phyloP scores from a whole-genome alignment of 2,113 vertebrate genomes.

The Gorilla gorilla region DNA sequence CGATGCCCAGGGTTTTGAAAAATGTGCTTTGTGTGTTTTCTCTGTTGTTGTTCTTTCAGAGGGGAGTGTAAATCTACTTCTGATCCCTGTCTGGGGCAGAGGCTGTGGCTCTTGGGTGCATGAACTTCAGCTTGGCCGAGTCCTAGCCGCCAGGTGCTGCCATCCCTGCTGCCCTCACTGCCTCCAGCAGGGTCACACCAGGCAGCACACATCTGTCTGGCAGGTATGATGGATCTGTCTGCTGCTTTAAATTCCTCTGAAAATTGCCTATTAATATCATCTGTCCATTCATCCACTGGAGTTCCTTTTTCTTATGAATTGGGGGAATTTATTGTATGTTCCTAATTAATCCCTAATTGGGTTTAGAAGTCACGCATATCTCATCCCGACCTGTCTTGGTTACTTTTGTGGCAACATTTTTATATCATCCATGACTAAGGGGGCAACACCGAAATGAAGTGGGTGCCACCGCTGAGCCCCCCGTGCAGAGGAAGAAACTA shows the following conservation, averaged over 20 bases:
- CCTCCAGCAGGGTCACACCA: background rate
- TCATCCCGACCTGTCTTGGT: background rate
- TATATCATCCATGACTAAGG: background rate
- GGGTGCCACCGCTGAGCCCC: accelerated
- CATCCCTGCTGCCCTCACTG: background rate
- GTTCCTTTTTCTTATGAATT: background rate
- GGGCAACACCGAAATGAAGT: too few species aligned
- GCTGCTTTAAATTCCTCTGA: background rate
- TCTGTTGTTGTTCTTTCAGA: background rate
- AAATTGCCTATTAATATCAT: background rate
- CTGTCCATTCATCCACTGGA: background rate
- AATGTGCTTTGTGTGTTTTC: background rate
- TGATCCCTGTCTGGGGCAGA: background rate
- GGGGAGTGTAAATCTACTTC: too few species aligned
- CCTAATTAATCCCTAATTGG: too few species aligned
- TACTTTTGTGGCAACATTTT: background rate
- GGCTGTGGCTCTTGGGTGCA: accelerated
- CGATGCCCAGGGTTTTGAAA: background rate
- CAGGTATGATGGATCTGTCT: background rate
- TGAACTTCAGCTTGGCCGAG: background rate
- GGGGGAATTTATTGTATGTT: background rate
- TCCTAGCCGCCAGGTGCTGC: too few species aligned
- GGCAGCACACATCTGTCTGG: background rate
- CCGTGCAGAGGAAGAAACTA: background rate
- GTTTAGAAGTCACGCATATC: background rate